Conservation (phyloP, 2,797 vertebrate genomes). For the Bradypodion ventrale region DNA sequence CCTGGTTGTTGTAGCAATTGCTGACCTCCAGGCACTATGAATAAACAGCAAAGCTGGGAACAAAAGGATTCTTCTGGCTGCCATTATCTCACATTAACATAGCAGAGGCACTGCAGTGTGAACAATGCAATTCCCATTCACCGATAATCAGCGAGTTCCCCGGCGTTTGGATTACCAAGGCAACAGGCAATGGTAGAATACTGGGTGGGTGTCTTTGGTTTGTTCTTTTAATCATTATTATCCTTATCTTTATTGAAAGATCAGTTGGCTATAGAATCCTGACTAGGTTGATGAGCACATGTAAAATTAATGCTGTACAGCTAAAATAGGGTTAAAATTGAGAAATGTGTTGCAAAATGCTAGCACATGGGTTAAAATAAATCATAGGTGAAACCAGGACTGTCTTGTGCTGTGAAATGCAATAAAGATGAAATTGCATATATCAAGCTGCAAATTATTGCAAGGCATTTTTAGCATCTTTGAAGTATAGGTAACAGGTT, state of each 20-base stretch:
- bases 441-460: conserved; percentile 51
- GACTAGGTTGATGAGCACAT: conserved; percentile 60
- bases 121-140: conserved; percentile 72
- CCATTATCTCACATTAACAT: conserved; percentile 75
- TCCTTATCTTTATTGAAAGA: conserved; percentile 50
- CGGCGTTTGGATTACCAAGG: conserved; percentile 71
- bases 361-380: conserved; percentile 56
- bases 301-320: conserved; percentile 62
- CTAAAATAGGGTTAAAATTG: conserved; percentile 51
- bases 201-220: conserved; percentile 66
- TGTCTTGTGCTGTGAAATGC: conserved; percentile 49
- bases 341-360: conserved; percentile 60
- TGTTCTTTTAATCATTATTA: conserved; percentile 55
- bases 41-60: conserved; percentile 75
- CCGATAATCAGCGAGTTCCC: conserved; percentile 71
- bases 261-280: conserved; percentile 64
- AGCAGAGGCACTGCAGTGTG: conserved; percentile 72
- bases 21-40: conserved; percentile 73
- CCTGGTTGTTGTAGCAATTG: conserved; percentile 69
- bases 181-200: conserved; percentile 72
- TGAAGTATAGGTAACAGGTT: conserved; percentile 67
- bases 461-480: conserved; percentile 59
- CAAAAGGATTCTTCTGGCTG: conserved; percentile 74
- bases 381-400: conserved; percentile 55
- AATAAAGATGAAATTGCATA: conserved; percentile 65